These are phyloP conservation scores for Coregonus suidteri DNA, from an alignment of 2,797 vertebrate genomes.

Conservation along the genomic window DNA sequence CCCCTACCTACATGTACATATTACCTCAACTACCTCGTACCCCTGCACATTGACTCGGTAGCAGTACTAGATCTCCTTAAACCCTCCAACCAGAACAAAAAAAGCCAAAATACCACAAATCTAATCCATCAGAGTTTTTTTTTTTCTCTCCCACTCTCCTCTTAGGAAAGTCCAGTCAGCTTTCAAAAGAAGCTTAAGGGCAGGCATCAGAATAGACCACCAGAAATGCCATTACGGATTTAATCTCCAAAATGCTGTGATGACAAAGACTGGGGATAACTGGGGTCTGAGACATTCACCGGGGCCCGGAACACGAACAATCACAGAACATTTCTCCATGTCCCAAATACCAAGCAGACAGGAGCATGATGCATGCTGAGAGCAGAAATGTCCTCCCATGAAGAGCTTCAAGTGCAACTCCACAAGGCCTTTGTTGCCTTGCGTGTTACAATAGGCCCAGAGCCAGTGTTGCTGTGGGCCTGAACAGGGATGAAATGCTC, in stretches of 20 bases:
- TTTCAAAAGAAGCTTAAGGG: constrained; percentile 47
- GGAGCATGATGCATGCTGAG: constrained; percentile 1
- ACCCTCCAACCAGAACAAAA: constrained; percentile 16
- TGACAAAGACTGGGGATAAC: not conserved
- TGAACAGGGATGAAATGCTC: not conserved
- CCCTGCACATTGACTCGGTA: not conserved
- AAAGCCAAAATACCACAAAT: constrained; percentile 14
- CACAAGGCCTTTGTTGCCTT: not conserved
- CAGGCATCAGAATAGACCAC: constrained; percentile 12
- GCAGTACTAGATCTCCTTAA: constrained; percentile 16
- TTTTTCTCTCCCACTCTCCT: constrained; percentile 5
- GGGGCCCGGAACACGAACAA: not conserved
- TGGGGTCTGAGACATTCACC: not conserved
- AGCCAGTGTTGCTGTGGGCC: not conserved
- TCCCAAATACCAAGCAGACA: not conserved
- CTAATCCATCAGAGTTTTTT: constrained; percentile 16
- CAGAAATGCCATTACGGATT: constrained; percentile 27
- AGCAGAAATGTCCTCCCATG: not conserved
- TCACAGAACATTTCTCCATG: not conserved
- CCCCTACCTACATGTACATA: too few relatives aligned
- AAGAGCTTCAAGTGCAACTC: not conserved
- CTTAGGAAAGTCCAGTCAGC: constrained; percentile 34
- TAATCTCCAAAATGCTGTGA: constrained; percentile 30
- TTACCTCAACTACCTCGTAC: too few relatives aligned
- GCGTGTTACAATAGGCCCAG: not conserved